Percentiles rank a stretch among this genome's conserved stretches.
Evolutionary conservation across 2,888 invertebrate genomes (phyloP).

Genomic region (Idaea aversata): DNA sequence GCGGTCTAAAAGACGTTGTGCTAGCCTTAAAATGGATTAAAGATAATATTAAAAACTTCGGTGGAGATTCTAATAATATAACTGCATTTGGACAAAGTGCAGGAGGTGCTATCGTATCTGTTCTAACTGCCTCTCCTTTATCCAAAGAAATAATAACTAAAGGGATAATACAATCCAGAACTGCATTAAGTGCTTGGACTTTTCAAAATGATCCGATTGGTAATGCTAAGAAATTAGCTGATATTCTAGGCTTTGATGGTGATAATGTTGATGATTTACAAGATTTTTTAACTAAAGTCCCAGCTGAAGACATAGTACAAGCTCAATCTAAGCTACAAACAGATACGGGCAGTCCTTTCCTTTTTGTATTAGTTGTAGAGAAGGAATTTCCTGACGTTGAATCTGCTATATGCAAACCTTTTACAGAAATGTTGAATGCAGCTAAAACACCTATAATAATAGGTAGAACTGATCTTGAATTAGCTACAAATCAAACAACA

Average conservation of each 20-base stretch:
- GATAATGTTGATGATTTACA: too few relatives aligned
- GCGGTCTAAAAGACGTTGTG: slow-evolving; percentile 43
- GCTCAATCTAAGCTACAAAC: not conserved
- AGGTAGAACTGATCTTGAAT: slow-evolving; percentile 56
- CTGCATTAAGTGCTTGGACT: too few relatives aligned
- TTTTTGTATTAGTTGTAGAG: slow-evolving; percentile 56
- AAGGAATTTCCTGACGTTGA: slow-evolving; percentile 66
- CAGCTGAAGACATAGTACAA: not conserved
- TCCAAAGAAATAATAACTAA: too few relatives aligned
- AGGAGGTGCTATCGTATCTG: not conserved
- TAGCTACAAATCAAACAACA: slow-evolving; percentile 36
- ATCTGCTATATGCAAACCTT: slow-evolving; percentile 56
- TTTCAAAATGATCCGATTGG: not conserved
- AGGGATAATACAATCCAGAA: too few relatives aligned
- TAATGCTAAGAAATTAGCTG: not conserved
- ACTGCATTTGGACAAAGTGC: slow-evolving; percentile 25
- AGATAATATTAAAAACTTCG: slow-evolving; percentile 40
- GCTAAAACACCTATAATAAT: slow-evolving; percentile 65
- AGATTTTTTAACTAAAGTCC: not conserved
- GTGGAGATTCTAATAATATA: slow-evolving; percentile 39
- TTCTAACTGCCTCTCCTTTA: too few relatives aligned
- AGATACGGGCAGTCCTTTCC: too few relatives aligned
- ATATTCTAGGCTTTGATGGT: not conserved
- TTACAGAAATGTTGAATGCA: slow-evolving; percentile 53
- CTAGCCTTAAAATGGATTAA: slow-evolving; percentile 43